Conservation (phyloP, 2,888 invertebrate genomes). For the Drosophila neonasuta region DNA sequence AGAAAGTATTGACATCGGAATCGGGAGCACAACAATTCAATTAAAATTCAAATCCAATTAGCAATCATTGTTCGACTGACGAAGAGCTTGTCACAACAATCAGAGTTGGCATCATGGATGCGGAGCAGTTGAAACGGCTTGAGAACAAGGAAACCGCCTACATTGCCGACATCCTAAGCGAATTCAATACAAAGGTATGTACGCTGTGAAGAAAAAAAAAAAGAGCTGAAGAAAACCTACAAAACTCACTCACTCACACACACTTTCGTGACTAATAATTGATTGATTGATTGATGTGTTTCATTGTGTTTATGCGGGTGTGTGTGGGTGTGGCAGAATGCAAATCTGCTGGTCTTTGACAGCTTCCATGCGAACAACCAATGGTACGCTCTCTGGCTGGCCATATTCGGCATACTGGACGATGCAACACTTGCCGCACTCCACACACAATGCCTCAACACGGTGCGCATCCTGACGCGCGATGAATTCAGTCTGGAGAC, state of each 20-base stretch:
- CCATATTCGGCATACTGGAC: conserved; percentile 79
- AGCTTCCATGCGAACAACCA: conserved; percentile 79
- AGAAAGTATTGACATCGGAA: conserved; percentile 41
- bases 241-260: background rate
- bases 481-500: conserved; percentile 88
- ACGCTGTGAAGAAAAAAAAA: background rate
- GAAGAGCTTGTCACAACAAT: conserved; percentile 10
- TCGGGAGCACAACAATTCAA: conserved; percentile 38
- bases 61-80: conserved; percentile 20
- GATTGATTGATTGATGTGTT: background rate
- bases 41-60: conserved; percentile 55
- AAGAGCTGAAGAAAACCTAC: no score
- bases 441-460: conserved; percentile 78
- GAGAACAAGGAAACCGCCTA: conserved; percentile 71
- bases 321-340: conserved; percentile 64
- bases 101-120: conserved; percentile 72
- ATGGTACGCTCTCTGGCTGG: conserved; percentile 81
- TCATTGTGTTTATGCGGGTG: no score
- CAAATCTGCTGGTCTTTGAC: conserved; percentile 79
- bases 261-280: conserved; percentile 18
- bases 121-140: conserved; percentile 75
- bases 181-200: conserved; percentile 79
- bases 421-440: conserved; percentile 63
- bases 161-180: conserved; percentile 69
- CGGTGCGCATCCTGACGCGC: conserved; percentile 85